Base-by-base conservation (phyloP, 2,113 vertebrate genomes). In the Pterocles burchelli region DNA sequence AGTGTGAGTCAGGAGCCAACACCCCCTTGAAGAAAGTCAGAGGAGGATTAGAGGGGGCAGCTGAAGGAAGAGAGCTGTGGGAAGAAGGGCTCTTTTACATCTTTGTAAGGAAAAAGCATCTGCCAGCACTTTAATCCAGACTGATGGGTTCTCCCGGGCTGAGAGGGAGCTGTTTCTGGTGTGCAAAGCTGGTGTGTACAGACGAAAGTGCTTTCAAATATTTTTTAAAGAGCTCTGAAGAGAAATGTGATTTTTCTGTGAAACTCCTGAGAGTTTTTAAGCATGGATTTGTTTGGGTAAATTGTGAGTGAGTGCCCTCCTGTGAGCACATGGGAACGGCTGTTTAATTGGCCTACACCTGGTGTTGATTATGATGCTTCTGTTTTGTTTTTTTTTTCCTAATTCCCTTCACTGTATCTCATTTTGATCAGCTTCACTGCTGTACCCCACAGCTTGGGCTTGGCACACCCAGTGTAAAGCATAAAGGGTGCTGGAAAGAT, bases 281-380 rank as follows among this genome's bases (percentile, higher is more conserved):
- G 94, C 77, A 9, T 13, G 83, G 82, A 88, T 94, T 97, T 97
- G 95, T 97, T 96, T 96, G 95, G 94, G 89, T 87, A 97, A 89
- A 97, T 93, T 81, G 85, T 95, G 92, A 97, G 92, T 85, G 94
- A 97, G 86, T 94, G 88, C 95, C 93, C 90, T 95, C 96, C 93
- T 61, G 38, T 68, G 96, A 96, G 84, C 94, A 73, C 95, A 93
- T 17, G 10, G 29, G 80, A 97, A 95, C 1, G 48, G 85, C 85
- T 90, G 62, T 93, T 97, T 97, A 97, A 97, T 94, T 97, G 95
- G 95, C 82, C 91, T 89, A 96, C 96, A 97, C 95, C 96, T 97
- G 96, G 92, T 95, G 94, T 93, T 97, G 91, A 97, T 97, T 93
- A 96, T 58, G 87, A 70, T 75, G 71, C 79, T 41, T 41, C 13